phyloP scores from a whole-genome alignment of 2,888 invertebrate genomes.

The Epinotia nisella region DNA sequence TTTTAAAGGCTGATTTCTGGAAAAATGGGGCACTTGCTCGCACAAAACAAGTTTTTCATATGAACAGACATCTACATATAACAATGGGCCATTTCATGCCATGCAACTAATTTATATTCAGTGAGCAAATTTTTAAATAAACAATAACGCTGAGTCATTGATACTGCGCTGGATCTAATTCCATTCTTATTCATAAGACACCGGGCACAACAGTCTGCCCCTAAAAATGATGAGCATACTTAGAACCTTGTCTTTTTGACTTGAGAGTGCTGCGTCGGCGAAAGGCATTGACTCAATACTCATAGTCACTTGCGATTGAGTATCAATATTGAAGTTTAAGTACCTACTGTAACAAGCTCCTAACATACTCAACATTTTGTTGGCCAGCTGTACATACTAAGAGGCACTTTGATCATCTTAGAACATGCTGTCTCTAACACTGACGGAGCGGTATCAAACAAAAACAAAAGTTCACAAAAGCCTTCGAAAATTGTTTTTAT shows the following conservation, averaged over 20 bases:
- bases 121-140: constrained; percentile 13
- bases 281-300: not conserved
- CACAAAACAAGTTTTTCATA: constrained; percentile 20
- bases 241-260: not conserved
- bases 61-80: constrained; percentile 37
- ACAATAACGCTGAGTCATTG: constrained; percentile 12
- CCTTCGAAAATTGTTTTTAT: constrained; percentile 22
- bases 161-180: constrained; percentile 4
- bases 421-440: constrained; percentile 25
- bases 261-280: not conserved
- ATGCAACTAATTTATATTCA: constrained; percentile 45
- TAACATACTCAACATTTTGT: not conserved
- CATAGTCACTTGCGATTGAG: too few relatives aligned
- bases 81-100: constrained; percentile 45
- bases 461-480: constrained; percentile 24
- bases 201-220: not conserved
- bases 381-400: not conserved
- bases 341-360: not conserved
- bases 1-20: not conserved
- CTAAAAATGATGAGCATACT: constrained; percentile 1
- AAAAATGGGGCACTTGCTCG: constrained; percentile 2
- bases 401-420: not conserved
- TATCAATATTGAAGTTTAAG: not conserved
- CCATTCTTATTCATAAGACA: constrained; percentile 3
- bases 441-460: constrained; percentile 6